Evolutionary conservation across 2,888 invertebrate species (phyloP), one percentile per base, ranked within the genome.

Genomic region (Diarsia brunnea): DNA sequence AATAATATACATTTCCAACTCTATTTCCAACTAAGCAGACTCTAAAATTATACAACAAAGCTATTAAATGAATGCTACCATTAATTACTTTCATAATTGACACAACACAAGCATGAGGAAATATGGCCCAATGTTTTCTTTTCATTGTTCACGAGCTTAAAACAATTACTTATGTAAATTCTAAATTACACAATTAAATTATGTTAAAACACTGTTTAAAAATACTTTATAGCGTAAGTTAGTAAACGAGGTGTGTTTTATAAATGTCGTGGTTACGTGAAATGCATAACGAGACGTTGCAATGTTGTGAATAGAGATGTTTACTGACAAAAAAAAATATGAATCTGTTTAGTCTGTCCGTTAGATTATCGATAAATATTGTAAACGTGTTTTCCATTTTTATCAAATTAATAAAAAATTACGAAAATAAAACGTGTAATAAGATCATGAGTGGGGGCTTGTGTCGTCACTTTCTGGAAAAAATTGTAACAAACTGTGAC

Each of bases 111-210:
- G 27, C 64, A 27, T 60, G 19, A 64, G 60, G 55, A 45, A 70
- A 68, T 60, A 63, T 64, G 11, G 27, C 45, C 12, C 49, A 70
- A 68, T 82, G 55, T 82, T 74, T 74, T 69, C 55, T 58, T 82
- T 73, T 67, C 69, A 66, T 73, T 77, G 45, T 49, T 64, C 75
- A 64, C 43, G 60, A 76, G 55, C 51, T 65, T 68, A 21, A 73
- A 82, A 82, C 70, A 82, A 78, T 82, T 82, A 82, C 53, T 61
- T 82, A 82, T 71, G 82, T 70, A 58, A 74, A 82, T 82, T 82
- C 55, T 45, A 61, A 78, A 82, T 82, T 71, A 61, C 68, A 65
- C 47, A 66, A 75, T 79, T 65, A 73, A 83, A 82, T 82, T 68
- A 75, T 53, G 73, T 73, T 75, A 31, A 75, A 69, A 70, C 67